Percentiles rank a stretch among this genome's conserved stretches.
These are phyloP conservation scores for Aphelenchoides fujianensis DNA, from an alignment of 1,140 invertebrate genomes.

Conservation along the genomic window DNA sequence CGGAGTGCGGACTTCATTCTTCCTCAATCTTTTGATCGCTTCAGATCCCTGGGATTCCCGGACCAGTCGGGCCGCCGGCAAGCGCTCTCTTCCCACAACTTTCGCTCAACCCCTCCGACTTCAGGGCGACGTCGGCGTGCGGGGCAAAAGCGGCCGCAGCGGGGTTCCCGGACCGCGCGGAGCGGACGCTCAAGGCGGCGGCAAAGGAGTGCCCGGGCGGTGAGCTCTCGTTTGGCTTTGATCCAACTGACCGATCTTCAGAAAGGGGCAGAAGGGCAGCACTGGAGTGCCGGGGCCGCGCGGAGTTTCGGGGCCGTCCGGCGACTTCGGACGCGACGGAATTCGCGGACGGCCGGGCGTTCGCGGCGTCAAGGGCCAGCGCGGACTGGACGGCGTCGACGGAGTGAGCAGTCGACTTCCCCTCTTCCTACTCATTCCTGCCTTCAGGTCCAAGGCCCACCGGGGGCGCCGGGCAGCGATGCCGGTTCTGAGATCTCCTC, in stretches of 20 bases:
- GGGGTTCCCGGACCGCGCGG: constrained; percentile 21
- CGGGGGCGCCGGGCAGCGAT: constrained; percentile 27
- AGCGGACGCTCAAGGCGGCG: constrained; percentile 22
- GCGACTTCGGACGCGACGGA: neutral
- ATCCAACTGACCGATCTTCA: constrained; percentile 22
- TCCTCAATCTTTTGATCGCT: neutral
- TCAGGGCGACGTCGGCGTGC: constrained; percentile 24
- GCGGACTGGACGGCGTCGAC: constrained; percentile 37
- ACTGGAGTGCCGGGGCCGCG: constrained; percentile 26
- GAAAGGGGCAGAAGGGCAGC: constrained; percentile 22
- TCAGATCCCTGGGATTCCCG: constrained; percentile 19
- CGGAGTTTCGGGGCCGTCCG: constrained; percentile 11
- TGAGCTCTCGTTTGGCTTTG: constrained; percentile 25
- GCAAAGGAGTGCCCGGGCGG: constrained; percentile 23
- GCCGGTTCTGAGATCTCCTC: too few species aligned
- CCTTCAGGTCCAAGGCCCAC: constrained; percentile 9
- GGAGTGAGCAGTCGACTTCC: neutral
- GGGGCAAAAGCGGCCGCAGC: constrained; percentile 19
- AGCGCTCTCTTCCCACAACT: neutral
- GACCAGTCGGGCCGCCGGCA: constrained; percentile 10
- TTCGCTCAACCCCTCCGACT: neutral
- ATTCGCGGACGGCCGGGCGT: constrained; percentile 1
- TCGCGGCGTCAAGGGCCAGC: constrained; percentile 21
- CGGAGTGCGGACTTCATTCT: neutral
- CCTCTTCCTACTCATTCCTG: neutral